phyloP scores from a whole-genome alignment of 2,113 vertebrate species.

The Laticauda colubrina region DNA sequence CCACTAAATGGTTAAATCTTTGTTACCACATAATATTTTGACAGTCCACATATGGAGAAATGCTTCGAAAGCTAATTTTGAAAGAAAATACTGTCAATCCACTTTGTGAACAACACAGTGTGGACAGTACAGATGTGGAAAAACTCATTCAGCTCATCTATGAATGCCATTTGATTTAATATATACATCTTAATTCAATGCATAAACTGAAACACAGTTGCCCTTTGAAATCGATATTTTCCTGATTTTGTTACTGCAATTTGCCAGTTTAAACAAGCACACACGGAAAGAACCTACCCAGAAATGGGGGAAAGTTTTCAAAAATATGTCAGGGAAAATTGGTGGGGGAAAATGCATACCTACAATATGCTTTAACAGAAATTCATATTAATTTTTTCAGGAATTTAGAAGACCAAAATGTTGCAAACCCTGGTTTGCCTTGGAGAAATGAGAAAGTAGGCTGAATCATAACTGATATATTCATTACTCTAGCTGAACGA shows the following conservation, averaged over 20 bases:
- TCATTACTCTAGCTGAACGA: not conserved
- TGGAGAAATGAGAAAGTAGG: not conserved
- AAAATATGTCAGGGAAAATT: not conserved
- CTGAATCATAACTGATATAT: not conserved
- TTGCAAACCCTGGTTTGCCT: not conserved
- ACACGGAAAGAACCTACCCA: not conserved
- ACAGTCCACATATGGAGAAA: not conserved
- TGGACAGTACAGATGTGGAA: not conserved
- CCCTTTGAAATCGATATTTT: not conserved
- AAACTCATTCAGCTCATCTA: not conserved
- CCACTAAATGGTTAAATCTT: not conserved
- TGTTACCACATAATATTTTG: not conserved
- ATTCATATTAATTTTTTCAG: not conserved
- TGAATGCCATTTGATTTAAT: not conserved
- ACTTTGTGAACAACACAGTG: not conserved
- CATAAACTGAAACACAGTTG: not conserved
- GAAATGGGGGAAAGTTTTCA: not conserved
- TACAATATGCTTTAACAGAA: not conserved
- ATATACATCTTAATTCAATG: not conserved
- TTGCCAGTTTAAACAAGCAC: not conserved
- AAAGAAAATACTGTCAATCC: not conserved
- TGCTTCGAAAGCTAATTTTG: not conserved
- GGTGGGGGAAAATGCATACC: not conserved
- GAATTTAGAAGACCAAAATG: not conserved
- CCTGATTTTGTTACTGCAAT: not conserved